Evolutionary conservation across 2,888 invertebrate genomes (phyloP).

Genomic region (Sesia bembeciformis): DNA sequence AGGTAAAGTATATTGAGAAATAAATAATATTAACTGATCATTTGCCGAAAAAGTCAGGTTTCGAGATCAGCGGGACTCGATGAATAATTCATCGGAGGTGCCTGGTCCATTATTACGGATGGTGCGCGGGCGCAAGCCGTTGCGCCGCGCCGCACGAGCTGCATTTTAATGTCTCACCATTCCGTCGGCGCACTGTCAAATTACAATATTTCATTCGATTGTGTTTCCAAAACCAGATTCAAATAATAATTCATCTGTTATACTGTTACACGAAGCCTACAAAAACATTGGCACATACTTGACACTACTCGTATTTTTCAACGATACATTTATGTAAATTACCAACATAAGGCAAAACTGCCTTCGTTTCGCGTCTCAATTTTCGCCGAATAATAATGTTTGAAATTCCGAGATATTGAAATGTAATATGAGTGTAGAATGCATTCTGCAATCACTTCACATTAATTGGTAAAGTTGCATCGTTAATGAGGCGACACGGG

Average conservation of each 20-base stretch:
- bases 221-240: slow-evolving; percentile 20
- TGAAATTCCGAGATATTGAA: too few species aligned
- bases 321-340: too few species aligned
- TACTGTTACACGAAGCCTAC: too few species aligned
- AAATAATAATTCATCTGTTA: too few species aligned
- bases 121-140: slow-evolving; percentile 38
- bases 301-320: too few species aligned
- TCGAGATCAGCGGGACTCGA: slow-evolving; percentile 40
- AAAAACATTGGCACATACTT: too few species aligned
- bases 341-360: too few species aligned
- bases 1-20: too few species aligned
- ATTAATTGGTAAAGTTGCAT: slow-evolving; percentile 10
- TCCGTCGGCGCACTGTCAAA: slow-evolving; percentile 34
- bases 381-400: too few species aligned
- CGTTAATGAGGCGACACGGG: slow-evolving; percentile 59
- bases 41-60: slow-evolving; percentile 41
- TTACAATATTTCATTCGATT: slow-evolving; percentile 40
- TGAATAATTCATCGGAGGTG: slow-evolving; percentile 60
- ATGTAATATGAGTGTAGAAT: not conserved
- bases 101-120: slow-evolving; percentile 52
- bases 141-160: slow-evolving; percentile 55
- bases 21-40: slow-evolving; percentile 7
- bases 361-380: too few species aligned
- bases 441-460: not conserved
- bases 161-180: slow-evolving; percentile 58